These are phyloP conservation scores for Phalacrocorax pelagicus DNA, from an alignment of 2,113 vertebrate species.

Conservation along the genomic window DNA sequence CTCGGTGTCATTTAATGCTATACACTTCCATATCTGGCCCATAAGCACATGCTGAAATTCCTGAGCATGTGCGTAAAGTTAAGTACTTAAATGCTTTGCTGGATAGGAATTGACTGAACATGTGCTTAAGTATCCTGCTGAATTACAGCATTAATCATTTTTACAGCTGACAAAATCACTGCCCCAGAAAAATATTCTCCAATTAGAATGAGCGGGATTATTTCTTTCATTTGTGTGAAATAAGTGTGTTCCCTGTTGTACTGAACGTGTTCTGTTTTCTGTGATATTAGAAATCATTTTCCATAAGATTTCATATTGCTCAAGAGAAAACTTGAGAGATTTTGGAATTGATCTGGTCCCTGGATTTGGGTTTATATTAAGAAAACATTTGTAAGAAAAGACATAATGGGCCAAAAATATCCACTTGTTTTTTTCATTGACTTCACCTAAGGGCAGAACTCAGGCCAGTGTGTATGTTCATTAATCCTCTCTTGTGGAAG, in stretches of 20 bases:
- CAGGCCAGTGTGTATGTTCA: background rate
- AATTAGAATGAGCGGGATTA: slow-evolving; percentile 62
- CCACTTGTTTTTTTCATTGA: slow-evolving; percentile 14
- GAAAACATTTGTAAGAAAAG: slow-evolving; percentile 22
- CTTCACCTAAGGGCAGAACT: slow-evolving; percentile 51
- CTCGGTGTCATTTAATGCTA: background rate
- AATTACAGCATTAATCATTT: slow-evolving; percentile 68
- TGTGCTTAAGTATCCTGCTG: slow-evolving; percentile 67
- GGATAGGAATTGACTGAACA: slow-evolving; percentile 69
- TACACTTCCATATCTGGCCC: background rate
- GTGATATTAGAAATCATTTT: slow-evolving; percentile 64
- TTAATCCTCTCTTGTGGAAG: slow-evolving; percentile 43
- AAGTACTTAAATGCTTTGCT: slow-evolving; percentile 63
- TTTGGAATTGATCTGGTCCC: slow-evolving; percentile 53
- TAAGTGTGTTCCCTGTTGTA: slow-evolving; percentile 50
- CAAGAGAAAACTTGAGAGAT: slow-evolving; percentile 57
- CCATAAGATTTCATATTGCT: slow-evolving; percentile 58
- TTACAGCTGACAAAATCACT: slow-evolving; percentile 69
- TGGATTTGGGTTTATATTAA: slow-evolving; percentile 52
- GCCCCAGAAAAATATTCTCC: slow-evolving; percentile 70
- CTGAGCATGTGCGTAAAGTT: slow-evolving; percentile 62
- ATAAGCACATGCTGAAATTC: slow-evolving; percentile 45
- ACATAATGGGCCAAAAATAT: slow-evolving; percentile 33
- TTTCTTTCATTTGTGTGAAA: slow-evolving; percentile 66
- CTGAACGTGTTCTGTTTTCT: slow-evolving; percentile 46